These are phyloP conservation scores for Scaptomyza polygonia DNA, from an alignment of 2,888 invertebrate species.

Conservation along the genomic window DNA sequence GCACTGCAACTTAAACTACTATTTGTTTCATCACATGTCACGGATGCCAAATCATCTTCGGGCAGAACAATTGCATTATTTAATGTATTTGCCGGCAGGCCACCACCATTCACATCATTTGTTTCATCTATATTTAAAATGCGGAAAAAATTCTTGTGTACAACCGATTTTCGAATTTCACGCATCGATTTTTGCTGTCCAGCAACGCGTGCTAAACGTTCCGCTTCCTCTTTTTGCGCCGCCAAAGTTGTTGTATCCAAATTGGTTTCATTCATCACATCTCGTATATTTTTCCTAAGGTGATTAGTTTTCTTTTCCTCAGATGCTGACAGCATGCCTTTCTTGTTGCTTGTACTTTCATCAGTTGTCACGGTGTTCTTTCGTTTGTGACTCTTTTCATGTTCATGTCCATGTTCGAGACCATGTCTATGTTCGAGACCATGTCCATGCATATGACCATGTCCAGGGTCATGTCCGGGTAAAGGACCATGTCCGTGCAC, in stretches of 20 bases:
- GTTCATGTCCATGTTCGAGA: background rate
- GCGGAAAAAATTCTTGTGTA: conserved; percentile 87
- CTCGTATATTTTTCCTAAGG: conserved; percentile 93
- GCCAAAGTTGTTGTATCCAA: conserved; percentile 95
- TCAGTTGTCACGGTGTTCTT: conserved; percentile 56
- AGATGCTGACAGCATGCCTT: conserved; percentile 43
- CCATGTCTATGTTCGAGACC: background rate
- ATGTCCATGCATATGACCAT: background rate
- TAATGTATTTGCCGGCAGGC: conserved; percentile 32
- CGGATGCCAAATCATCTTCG: conserved; percentile 58
- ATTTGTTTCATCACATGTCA: conserved; percentile 66
- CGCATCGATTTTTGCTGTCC: conserved; percentile 93
- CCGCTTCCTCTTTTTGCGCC: conserved; percentile 96
- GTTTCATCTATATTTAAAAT: conserved; percentile 78
- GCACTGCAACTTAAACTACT: conserved; percentile 70
- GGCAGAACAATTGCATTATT: conserved; percentile 56
- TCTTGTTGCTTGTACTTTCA: conserved; percentile 56
- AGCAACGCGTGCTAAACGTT: conserved; percentile 92
- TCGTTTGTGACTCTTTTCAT: conserved; percentile 29
- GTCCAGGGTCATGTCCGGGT: background rate
- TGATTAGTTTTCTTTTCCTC: conserved; percentile 85
- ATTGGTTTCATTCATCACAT: conserved; percentile 97
- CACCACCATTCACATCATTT: conserved; percentile 55
- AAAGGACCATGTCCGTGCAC: background rate
- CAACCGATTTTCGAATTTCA: conserved; percentile 92